phyloP scores from a whole-genome alignment of 2,888 invertebrate species.

The Seira ritae region DNA sequence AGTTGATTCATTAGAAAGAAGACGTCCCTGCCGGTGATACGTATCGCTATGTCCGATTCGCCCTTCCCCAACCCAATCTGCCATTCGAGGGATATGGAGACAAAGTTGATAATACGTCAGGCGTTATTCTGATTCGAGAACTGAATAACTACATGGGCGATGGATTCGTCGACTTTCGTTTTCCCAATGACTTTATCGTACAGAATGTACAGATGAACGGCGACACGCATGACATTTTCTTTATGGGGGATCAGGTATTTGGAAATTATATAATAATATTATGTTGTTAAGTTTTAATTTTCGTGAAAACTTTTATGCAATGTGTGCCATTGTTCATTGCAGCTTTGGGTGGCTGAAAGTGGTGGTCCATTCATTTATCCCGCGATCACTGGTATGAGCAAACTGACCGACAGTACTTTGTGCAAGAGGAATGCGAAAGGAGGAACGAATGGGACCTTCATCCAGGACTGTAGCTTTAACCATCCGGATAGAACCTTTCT shows the following conservation, averaged over 20 bases:
- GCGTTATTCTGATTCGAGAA: background rate
- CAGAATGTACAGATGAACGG: slow-evolving; percentile 57
- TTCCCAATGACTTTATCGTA: slow-evolving; percentile 52
- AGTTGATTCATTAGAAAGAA: background rate
- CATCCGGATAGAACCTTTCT: slow-evolving; percentile 68
- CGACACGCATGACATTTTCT: slow-evolving; percentile 59
- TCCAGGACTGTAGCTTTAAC: slow-evolving; percentile 66
- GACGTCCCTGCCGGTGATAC: background rate
- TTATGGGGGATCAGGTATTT: slow-evolving; percentile 60
- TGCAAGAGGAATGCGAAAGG: background rate
- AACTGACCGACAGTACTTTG: background rate
- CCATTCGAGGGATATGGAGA: slow-evolving; percentile 26
- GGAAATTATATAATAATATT: slow-evolving; percentile 5
- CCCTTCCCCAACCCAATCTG: background rate
- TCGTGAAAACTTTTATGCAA: background rate
- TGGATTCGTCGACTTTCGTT: slow-evolving; percentile 58
- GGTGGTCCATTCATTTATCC: slow-evolving; percentile 56
- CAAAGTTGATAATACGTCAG: background rate
- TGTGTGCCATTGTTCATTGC: background rate
- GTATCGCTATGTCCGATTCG: slow-evolving; percentile 22
- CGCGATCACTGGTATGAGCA: slow-evolving; percentile 30
- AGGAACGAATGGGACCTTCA: background rate
- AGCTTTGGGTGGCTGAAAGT: slow-evolving; percentile 68
- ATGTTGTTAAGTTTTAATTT: background rate
- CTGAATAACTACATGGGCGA: slow-evolving; percentile 44